Evolutionary conservation across 2,888 invertebrate species (phyloP), one percentile per base, ranked within the genome.

Genomic region (Pseudococcus longispinus): DNA sequence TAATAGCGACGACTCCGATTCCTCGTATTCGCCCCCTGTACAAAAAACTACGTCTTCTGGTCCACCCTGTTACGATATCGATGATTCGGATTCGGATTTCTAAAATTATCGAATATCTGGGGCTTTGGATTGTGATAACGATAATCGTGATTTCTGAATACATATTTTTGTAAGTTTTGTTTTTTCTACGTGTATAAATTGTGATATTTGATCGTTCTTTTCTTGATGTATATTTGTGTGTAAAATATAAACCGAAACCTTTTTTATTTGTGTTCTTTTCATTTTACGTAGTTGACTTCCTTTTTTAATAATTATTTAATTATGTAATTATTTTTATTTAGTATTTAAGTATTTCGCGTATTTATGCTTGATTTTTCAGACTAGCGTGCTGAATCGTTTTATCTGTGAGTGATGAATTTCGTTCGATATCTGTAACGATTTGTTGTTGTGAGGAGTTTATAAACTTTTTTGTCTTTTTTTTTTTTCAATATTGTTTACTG

Each of bases 31-130:
- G 5, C 42, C 77, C 0, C 6, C 26, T 15, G n/a, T 15, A 6
- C 26, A 6, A 0, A n/a, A 18, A n/a, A 2, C 1, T 46, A 26
- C 8, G 20, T 18, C 29, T n/a, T 26, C 44, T 15, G 32, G 15
- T 11, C 86, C 86, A 18, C 86, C 86, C 13, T 26, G 74, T n/a
- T 86, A 77, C 55, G 80, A 86, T 86, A 80, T 86, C 8, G 55
- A 55, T 15, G 86, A 86, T 20, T 86, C 86, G 6, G 86, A 86
- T 32, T 80, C 37, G 5, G 77, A 80, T n/a, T 42, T 80, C 6
- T 74, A 55, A 55, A n/a, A 11, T 11, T 60, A 23, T 60, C 13
- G 23, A 20, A 23, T 51, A n/a, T 1, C 13, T 15, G 3, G 0
- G n/a, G 51, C 9, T 60, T 60, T 23, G 20, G 23, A 60, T 60